Percentiles rank a stretch among this genome's conserved stretches.
These are phyloP conservation scores for Sylvietta virens DNA, from an alignment of 2,113 vertebrate species.

Conservation along the genomic window DNA sequence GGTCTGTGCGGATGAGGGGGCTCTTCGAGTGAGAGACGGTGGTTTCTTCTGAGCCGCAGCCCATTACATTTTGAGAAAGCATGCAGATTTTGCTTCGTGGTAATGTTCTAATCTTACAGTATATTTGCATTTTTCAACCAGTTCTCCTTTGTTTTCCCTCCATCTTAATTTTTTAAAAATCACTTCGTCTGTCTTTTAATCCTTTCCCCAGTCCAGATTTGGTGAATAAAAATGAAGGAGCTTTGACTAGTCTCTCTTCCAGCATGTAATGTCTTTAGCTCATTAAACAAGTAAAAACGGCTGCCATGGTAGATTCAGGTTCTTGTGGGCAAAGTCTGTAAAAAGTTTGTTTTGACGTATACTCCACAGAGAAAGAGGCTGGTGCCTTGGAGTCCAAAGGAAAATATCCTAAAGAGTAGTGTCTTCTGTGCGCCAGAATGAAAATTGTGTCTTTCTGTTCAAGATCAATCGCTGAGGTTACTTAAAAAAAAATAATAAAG, in stretches of 20 bases:
- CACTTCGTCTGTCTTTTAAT: background rate
- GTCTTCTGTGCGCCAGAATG: constrained; percentile 62
- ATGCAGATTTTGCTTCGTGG: constrained; percentile 61
- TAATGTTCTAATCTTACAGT: constrained; percentile 54
- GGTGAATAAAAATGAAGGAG: constrained; percentile 71
- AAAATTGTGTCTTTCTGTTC: constrained; percentile 57
- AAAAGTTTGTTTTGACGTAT: constrained; percentile 69
- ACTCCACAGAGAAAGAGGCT: constrained; percentile 68
- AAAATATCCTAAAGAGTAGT: constrained; percentile 72
- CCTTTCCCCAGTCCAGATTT: constrained; percentile 38
- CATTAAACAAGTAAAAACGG: constrained; percentile 76
- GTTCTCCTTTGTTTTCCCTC: background rate
- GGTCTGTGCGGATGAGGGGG: background rate
- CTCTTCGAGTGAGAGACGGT: background rate
- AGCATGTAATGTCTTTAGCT: constrained; percentile 69
- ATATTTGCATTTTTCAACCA: constrained; percentile 14
- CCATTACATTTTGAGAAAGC: constrained; percentile 64
- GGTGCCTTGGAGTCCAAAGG: constrained; percentile 67
- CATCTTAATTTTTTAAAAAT: background rate
- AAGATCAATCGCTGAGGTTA: constrained; percentile 70
- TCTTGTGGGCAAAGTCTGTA: constrained; percentile 63
- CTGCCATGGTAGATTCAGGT: constrained; percentile 65
- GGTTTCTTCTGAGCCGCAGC: constrained; percentile 44
- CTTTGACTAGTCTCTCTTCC: constrained; percentile 64
- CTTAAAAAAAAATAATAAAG: background rate